Evolutionary conservation across 2,888 invertebrate genomes (phyloP).

Genomic region (Eucera pruinosa): DNA sequence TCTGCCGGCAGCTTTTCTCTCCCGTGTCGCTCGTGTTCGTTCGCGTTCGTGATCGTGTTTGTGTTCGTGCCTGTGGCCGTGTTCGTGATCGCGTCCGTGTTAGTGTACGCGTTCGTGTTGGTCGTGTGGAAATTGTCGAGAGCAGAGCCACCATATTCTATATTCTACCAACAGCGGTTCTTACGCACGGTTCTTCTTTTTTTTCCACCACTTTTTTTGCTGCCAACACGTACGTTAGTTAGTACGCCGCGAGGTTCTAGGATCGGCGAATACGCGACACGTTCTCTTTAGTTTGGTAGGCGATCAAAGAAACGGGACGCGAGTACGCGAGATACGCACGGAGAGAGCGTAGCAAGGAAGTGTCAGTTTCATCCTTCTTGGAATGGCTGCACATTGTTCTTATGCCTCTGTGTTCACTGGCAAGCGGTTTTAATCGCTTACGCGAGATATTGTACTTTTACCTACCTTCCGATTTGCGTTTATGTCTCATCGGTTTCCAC

Average conservation of each 20-base stretch:
- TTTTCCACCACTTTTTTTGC: constrained; percentile 37
- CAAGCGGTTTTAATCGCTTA: constrained; percentile 62
- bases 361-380: constrained; percentile 76
- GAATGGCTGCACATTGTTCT: constrained; percentile 77
- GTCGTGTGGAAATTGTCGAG: constrained; percentile 74
- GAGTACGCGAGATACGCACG: constrained; percentile 56
- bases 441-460: constrained; percentile 68
- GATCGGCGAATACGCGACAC: constrained; percentile 38
- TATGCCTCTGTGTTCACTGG: constrained; percentile 61
- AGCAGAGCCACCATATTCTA: constrained; percentile 79
- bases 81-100: too few species aligned
- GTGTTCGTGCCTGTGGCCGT: too few species aligned
- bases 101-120: constrained; percentile 65
- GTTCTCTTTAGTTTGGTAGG: constrained; percentile 13
- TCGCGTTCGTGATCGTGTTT: too few species aligned
- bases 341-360: constrained; percentile 68
- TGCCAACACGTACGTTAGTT: constrained; percentile 16
- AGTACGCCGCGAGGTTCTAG: constrained; percentile 3
- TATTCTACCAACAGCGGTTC: constrained; percentile 70
- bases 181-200: constrained; percentile 46
- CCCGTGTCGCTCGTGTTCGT: constrained; percentile 63
- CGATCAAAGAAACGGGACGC: constrained; percentile 58
- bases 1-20: constrained; percentile 41
- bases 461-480: constrained; percentile 62
- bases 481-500: constrained; percentile 56